Conservation (phyloP, 2,888 invertebrate genomes). For the Enchytraeus crypticus region DNA sequence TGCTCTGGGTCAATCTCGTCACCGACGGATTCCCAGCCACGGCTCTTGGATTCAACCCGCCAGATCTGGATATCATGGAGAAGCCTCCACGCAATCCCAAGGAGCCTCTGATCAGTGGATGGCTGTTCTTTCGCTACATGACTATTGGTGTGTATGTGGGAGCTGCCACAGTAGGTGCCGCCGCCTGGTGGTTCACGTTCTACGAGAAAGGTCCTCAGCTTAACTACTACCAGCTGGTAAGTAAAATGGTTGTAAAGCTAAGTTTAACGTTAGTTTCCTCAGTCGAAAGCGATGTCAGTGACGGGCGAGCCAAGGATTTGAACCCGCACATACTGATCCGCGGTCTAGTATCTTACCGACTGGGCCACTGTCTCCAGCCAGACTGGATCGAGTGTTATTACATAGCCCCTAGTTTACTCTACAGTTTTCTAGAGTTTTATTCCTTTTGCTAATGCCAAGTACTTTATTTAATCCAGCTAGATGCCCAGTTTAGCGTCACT, state of each 20-base stretch:
- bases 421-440: not conserved
- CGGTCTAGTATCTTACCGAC: no score
- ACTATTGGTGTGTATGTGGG: constrained; percentile 70
- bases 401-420: not conserved
- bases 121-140: constrained; percentile 80
- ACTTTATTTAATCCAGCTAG: no score
- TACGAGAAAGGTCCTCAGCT: constrained; percentile 85
- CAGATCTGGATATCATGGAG: constrained; percentile 99
- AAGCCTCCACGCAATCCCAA: constrained; percentile 95
- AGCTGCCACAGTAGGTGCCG: constrained; percentile 95
- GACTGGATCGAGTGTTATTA: not conserved
- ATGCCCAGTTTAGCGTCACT: no score
- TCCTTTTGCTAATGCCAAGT: no score
- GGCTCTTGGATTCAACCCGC: constrained; percentile 99
- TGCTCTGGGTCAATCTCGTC: no score
- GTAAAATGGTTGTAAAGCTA: not conserved
- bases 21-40: constrained; percentile 93
- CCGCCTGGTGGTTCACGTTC: constrained; percentile 99
- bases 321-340: no score
- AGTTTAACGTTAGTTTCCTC: no score
- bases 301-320: no score
- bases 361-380: no score
- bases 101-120: constrained; percentile 96
- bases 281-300: no score
- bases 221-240: constrained; percentile 77